Base-by-base conservation (phyloP, 2,113 vertebrate genomes). In the Coregonus clupeaformis region DNA sequence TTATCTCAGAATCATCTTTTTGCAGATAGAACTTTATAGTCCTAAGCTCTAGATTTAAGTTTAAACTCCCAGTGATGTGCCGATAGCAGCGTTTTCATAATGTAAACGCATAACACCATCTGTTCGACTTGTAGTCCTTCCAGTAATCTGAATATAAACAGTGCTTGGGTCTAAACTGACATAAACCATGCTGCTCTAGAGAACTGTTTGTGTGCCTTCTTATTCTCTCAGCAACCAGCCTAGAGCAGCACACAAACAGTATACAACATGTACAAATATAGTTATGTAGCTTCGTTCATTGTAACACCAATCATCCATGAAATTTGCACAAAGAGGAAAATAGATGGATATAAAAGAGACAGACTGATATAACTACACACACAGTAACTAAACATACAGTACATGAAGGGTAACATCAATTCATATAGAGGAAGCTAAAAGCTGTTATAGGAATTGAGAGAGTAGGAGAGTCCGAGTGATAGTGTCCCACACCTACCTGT, bases 221-320 rank as follows among this genome's bases (percentile, higher is more conserved):
- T 52, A 55, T 55, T 65, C 65, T 80, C 77, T 57, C 68, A 71
- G 84, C 78, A 76, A 45, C 78, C 65, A 72, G 59, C 71, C 64
- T n/a, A 29, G 69, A 20, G 68, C 29, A 52, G 36, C 36, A 42
- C 36, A 42, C 36, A 42, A 42, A 42, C 36, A 42, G 27, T 24
- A 16, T 64, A 60, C 77, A 80, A 79, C 88, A 87, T 57, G 81
- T 79, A 91, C 89, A 91, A 91, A 91, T 90, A 91, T 91, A 91
- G 90, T 86, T 83, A 89, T 86, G 84, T 24, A 29, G 72, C n/a
- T 63, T 42, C 77, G 72, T 29, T 67, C 69, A 69, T 27, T 52
- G 66, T 42, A 22, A 24, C 36, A 74, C 24, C 12, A 32, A 32
- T 18, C 65, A 67, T 30, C 16, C 9, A 20, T 36, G 49, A 18